phyloP scores from a whole-genome alignment of 2,888 invertebrate genomes.

The Pyrrhosoma nymphula region DNA sequence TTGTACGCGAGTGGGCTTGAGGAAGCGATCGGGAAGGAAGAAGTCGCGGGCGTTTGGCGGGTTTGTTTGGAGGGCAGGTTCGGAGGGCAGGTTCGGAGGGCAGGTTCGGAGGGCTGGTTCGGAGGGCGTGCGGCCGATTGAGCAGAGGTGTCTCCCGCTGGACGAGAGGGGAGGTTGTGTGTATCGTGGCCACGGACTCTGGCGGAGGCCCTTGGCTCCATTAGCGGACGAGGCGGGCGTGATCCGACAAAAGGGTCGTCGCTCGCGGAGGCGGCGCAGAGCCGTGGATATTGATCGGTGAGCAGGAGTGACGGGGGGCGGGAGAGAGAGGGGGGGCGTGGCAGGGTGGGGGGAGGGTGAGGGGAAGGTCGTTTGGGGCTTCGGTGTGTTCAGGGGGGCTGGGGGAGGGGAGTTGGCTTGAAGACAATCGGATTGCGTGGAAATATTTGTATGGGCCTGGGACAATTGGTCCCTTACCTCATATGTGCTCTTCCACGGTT shows the following conservation, averaged over 20 bases:
- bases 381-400: neutral
- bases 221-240: conserved; percentile 51
- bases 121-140: neutral
- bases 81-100: neutral
- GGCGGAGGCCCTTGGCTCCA: conserved; percentile 24
- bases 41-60: neutral
- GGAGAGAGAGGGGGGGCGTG: neutral
- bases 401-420: neutral
- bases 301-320: neutral
- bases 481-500: neutral
- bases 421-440: conserved; percentile 20
- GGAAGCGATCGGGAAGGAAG: neutral
- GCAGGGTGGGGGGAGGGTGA: neutral
- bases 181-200: conserved; percentile 26
- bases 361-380: neutral
- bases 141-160: too few species aligned
- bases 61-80: neutral
- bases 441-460: conserved; percentile 4
- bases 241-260: conserved; percentile 50
- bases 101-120: neutral
- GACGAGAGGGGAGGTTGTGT: neutral
- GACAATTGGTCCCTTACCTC: conserved; percentile 20
- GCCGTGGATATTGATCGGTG: conserved; percentile 57
- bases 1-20: neutral
- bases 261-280: conserved; percentile 20